Conservation (phyloP, 2,797 vertebrate species). For the Sebastes oblongus region DNA sequence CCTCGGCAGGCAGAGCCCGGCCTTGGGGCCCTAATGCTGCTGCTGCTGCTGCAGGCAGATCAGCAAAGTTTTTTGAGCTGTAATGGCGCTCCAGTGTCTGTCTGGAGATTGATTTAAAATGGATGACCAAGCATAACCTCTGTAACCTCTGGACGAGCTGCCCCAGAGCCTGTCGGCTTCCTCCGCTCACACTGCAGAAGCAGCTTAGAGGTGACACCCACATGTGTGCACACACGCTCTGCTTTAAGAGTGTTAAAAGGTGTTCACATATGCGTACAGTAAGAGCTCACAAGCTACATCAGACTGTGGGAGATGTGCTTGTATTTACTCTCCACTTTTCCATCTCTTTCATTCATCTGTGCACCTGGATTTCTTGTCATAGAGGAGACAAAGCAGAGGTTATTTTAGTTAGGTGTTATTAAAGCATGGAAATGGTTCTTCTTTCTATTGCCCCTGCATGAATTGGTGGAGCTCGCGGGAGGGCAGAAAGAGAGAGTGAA, state of each 20-base stretch:
- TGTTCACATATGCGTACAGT: conserved; percentile 8
- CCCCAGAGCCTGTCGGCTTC: conserved; percentile 58
- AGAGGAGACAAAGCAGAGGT: conserved; percentile 6
- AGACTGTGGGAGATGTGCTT: neutral
- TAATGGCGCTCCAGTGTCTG: conserved; percentile 59
- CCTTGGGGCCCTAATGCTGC: conserved; percentile 35
- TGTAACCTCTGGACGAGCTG: conserved; percentile 68
- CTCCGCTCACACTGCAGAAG: conserved; percentile 47
- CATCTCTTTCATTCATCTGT: conserved; percentile 3
- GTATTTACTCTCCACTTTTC: neutral
- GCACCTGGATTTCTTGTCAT: conserved; percentile 9
- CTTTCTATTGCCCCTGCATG: conserved; percentile 21
- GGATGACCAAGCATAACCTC: conserved; percentile 75
- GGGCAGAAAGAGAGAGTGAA: conserved; percentile 27
- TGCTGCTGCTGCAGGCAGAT: conserved; percentile 24
- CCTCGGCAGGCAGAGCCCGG: conserved; percentile 25
- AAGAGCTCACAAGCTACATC: neutral
- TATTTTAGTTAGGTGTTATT: conserved; percentile 33
- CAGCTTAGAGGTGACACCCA: conserved; percentile 42
- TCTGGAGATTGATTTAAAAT: conserved; percentile 80
- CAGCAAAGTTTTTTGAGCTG: conserved; percentile 49
- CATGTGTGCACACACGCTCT: conserved; percentile 13
- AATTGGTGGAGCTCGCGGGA: conserved; percentile 17
- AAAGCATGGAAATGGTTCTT: conserved; percentile 26
- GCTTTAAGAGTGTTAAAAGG: conserved; percentile 9